phyloP scores from a whole-genome alignment of 2,888 invertebrate genomes.

The Zelleria hepariella region DNA sequence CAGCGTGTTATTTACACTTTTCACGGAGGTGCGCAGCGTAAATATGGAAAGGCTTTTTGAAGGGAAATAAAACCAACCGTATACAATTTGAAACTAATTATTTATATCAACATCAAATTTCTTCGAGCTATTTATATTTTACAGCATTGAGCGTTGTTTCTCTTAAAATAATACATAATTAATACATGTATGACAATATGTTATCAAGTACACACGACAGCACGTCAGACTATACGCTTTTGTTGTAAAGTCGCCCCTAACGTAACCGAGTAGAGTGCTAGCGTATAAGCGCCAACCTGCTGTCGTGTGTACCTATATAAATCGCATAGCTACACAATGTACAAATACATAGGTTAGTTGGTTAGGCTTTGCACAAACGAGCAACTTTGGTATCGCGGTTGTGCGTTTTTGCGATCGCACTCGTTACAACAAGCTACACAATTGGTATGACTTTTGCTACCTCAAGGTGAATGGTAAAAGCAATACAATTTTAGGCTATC shows the following conservation, averaged over 20 bases:
- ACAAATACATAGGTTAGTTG: neutral
- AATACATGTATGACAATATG: too few species aligned
- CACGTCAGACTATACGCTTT: too few species aligned
- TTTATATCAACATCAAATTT: constrained; percentile 65
- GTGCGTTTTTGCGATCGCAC: neutral
- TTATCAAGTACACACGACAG: too few species aligned
- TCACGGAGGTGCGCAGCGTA: neutral
- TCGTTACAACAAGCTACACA: neutral
- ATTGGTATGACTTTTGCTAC: too few species aligned
- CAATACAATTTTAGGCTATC: neutral
- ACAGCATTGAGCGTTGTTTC: constrained; percentile 52
- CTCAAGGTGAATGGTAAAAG: neutral
- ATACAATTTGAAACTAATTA: constrained; percentile 55
- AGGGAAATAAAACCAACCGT: constrained; percentile 38
- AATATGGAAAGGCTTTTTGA: neutral
- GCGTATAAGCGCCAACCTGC: too few species aligned
- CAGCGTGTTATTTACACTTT: too few species aligned
- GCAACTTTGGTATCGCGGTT: neutral
- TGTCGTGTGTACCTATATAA: too few species aligned
- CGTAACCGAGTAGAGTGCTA: too few species aligned
- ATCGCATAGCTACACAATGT: too few species aligned
- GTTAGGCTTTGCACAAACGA: neutral
- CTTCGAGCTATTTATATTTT: constrained; percentile 40
- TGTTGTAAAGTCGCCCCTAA: too few species aligned
- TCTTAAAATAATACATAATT: neutral